These are phyloP conservation scores for Rhinopomastus cyanomelas DNA, from an alignment of 2,113 vertebrate genomes.

Conservation along the genomic window DNA sequence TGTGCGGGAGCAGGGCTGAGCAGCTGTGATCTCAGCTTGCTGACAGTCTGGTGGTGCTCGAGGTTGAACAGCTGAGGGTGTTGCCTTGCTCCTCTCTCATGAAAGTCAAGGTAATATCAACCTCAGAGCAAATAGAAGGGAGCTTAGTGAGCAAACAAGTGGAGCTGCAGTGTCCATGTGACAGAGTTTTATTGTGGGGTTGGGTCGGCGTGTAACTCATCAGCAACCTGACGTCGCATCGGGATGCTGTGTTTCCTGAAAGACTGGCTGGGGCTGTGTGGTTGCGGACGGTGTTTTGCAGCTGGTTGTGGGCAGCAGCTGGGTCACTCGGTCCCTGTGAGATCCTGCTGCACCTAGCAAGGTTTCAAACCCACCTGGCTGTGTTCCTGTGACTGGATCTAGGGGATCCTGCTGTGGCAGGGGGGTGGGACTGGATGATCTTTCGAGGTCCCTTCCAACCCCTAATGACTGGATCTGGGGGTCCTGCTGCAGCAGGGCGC, in stretches of 20 bases:
- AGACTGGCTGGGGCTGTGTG: neutral
- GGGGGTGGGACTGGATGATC: too few relatives aligned
- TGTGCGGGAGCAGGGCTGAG: neutral
- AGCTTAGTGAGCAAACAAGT: neutral
- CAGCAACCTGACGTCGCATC: neutral
- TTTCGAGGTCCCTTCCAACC: too few relatives aligned
- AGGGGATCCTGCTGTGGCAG: too few relatives aligned
- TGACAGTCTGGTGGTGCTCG: neutral
- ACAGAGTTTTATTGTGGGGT: neutral
- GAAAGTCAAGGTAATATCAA: neutral
- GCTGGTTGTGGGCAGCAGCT: neutral
- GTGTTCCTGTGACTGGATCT: too few relatives aligned
- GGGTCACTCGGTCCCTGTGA: neutral
- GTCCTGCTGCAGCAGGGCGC: too few relatives aligned
- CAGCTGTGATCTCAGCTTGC: neutral
- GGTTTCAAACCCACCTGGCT: too few relatives aligned
- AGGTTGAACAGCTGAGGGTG: neutral
- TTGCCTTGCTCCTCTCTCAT: neutral
- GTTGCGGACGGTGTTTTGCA: neutral
- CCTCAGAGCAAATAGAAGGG: neutral
- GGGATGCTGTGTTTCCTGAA: neutral
- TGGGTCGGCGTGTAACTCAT: neutral
- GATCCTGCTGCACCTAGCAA: neutral
- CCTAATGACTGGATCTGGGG: too few relatives aligned
- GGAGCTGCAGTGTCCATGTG: neutral